Base-by-base conservation (phyloP, 2,888 invertebrate species). In the Trachelus troglodyta region DNA sequence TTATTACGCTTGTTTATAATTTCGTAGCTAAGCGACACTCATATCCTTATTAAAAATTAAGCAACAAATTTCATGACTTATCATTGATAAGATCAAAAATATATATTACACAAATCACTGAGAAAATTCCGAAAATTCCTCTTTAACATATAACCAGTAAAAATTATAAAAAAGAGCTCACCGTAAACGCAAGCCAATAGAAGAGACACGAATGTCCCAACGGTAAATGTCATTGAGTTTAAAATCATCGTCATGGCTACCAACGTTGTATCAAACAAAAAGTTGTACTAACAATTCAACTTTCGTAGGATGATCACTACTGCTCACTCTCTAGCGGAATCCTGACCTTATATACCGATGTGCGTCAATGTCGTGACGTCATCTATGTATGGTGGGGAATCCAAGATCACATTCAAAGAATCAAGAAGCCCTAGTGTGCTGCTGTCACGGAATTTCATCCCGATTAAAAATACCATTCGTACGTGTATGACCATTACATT, bases 341-440 rank as follows among this genome's bases (percentile, higher is more conserved):
- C 77, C 75, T 79, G 76, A 79, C 80, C 79, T 85, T 85, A 84
- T 85, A 84, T 85, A 85, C 81, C 79, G 77, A 79, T 76, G 68
- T 78, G 80, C 77, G 73, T 83, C 82, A 84, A 83, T 82, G 83
- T 81, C 83, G 79, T 80, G 79, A 77, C 77, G 81, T 81, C 79
- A 79, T 78, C 75, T 56, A n/a, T n/a, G n/a, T 12, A 69, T 78
- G 79, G 85, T 85, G 84, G 85, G 85, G 82, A 83, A 82, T 75
- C 78, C 82, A 81, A 82, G 81, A 82, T 78, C 82, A 75, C 76
- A 74, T 75, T 78, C 76, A 75, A 77, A 75, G 78, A 80, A 82
- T 81, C 56, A 34, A 40, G 40, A 40, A 40, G 40, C 40, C 40
- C 40, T 40, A 15, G 40, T 23, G 6, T 23, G 4, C 1, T 40